Conservation (phyloP, 2,113 vertebrate genomes). For the Centrocercus urophasianus region DNA sequence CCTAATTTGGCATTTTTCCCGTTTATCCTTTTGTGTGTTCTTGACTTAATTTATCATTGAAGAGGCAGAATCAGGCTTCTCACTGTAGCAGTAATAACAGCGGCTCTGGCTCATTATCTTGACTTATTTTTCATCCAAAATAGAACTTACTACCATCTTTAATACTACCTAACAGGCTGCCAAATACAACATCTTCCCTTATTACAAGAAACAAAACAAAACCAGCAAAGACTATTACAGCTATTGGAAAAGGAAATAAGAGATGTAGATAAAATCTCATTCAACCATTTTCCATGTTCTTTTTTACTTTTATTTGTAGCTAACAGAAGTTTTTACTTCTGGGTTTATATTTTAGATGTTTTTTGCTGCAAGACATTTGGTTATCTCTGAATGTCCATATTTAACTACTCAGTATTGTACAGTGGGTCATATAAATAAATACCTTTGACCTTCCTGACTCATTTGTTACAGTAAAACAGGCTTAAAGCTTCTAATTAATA, state of each 20-base stretch:
- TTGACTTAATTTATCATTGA: not conserved
- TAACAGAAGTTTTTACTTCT: not conserved
- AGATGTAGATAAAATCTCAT: not conserved
- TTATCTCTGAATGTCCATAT: not conserved
- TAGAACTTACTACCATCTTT: not conserved
- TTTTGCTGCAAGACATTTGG: not conserved
- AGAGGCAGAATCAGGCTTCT: not conserved
- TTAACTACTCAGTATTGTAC: not conserved
- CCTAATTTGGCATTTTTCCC: not conserved
- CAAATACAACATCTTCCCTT: constrained; percentile 1
- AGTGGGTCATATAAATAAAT: not conserved
- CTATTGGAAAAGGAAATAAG: not conserved
- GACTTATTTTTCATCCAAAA: not conserved
- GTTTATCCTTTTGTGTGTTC: not conserved
- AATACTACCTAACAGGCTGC: not conserved
- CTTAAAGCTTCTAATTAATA: constrained; percentile 18
- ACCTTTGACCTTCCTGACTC: not conserved
- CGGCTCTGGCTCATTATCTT: not conserved
- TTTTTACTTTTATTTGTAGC: not conserved
- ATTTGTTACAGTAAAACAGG: constrained; percentile 16
- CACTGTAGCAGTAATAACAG: not conserved
- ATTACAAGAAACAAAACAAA: not conserved
- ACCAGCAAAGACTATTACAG: not conserved
- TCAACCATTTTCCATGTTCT: not conserved
- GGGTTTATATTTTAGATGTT: not conserved